Evolutionary conservation across 2,797 vertebrate genomes (phyloP).

Genomic region (Gymnothorax reevesii): DNA sequence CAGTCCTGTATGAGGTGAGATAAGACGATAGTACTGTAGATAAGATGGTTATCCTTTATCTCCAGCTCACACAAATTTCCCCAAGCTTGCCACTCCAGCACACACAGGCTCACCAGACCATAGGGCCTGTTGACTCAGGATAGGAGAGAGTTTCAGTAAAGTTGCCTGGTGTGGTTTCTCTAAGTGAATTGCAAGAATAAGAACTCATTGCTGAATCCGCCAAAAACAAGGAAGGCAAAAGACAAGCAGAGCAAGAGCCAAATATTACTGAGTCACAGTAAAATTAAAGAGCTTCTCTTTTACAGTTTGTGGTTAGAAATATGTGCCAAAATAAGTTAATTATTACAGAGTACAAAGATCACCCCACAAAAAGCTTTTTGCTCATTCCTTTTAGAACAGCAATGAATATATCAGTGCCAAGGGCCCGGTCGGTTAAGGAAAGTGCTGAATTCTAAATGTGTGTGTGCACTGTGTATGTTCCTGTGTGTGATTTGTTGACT

Average conservation of each 20-base stretch:
- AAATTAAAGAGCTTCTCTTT: background rate
- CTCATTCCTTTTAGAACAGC: background rate
- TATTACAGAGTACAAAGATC: constrained; percentile 1
- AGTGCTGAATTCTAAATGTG: background rate
- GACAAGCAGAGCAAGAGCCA: background rate
- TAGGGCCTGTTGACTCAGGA: background rate
- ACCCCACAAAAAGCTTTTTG: background rate
- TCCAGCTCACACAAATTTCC: background rate
- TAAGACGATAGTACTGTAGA: background rate
- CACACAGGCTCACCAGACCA: background rate
- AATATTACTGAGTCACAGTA: too few species aligned
- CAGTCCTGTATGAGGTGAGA: background rate
- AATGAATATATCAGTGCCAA: background rate
- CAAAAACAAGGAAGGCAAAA: background rate
- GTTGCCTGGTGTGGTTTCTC: background rate
- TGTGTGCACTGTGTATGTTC: background rate
- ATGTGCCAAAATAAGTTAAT: background rate
- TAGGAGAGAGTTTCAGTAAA: background rate
- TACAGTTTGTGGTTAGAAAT: background rate
- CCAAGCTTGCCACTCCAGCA: background rate
- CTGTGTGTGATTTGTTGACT: background rate
- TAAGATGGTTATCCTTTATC: background rate
- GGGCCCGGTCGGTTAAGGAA: background rate
- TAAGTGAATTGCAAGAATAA: background rate
- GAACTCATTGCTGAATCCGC: background rate